Evolutionary conservation across 2,113 vertebrate species (phyloP), one percentile per base, ranked within the genome.

Genomic region (Ia io): DNA sequence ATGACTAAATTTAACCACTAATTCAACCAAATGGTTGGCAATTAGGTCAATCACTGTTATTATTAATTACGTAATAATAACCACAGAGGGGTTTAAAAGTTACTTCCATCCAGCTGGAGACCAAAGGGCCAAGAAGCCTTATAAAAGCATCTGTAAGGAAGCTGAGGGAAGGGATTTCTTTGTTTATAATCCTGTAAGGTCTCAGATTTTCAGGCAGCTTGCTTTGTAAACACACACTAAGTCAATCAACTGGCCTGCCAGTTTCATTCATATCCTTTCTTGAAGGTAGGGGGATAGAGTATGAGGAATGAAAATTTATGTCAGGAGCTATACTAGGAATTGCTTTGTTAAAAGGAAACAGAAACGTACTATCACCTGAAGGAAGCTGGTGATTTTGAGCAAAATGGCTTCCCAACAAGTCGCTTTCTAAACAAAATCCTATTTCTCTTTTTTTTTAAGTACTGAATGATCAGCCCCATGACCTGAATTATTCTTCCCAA

Each of bases 1-100:
- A 40, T 30, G 37, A 82, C 56, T 94, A 84, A 44, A 76, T 79
- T 86, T 79, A 93, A 85, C 63, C 73, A 44, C 77, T 84, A 74
- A 93, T 56, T 85, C 83, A 78, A 82, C 51, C 44, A 85, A 61
- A 40, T n/a, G 28, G 16, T 51, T 67, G 69, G 53, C 17, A 71
- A n/a, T 74, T 74, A 77, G 83, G 56, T 35, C 40, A 67, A 63
- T 69, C 8, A 37, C 17, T 74, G 51, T 87, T 88, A 35, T 47
- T 70, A 84, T 1, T 61, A 67, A 51, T 16, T 82, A 23, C 9
- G 32, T 11, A 91, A 80, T n/a, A 44, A 42, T 32, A 44, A 61
- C 67, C 40, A 78, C 40, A 22, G 11, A 88, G 32, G 42, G 42
- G 1, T 61, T 88, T 65, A 59, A 16, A 65, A 59, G 30, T 32